These are phyloP conservation scores for Axinella damicornis DNA, from an alignment of 37 sponge, comb jelly and placozoan genomes.

Conservation along the genomic window DNA sequence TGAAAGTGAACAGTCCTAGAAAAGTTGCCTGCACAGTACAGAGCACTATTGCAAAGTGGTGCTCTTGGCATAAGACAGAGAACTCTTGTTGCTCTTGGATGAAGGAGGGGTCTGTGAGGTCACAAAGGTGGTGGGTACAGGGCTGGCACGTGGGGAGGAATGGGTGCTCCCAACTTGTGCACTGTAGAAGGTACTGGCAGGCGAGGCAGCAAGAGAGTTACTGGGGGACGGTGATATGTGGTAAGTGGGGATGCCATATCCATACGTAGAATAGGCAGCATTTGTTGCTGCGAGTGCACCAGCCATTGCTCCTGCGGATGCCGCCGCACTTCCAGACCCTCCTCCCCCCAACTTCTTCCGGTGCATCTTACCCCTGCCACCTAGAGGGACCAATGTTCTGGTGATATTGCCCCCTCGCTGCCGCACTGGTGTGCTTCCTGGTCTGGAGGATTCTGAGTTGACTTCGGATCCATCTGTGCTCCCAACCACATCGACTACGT, in stretches of 20 bases:
- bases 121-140: conserved; percentile 28
- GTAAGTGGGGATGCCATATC: conserved; percentile 14
- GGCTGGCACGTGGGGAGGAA: conserved; percentile 60
- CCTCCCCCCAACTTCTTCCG: conserved; percentile 38
- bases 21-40: not conserved
- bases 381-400: conserved; percentile 43
- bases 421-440: conserved; percentile 26
- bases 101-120: conserved; percentile 25
- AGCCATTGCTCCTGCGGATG: conserved; percentile 80
- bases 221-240: conserved; percentile 12
- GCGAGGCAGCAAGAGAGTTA: not conserved
- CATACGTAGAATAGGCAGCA: conserved; percentile 59
- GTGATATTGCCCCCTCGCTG: conserved; percentile 2
- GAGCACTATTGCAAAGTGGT: not conserved
- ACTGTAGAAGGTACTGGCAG: conserved; percentile 1
- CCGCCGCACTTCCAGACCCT: conserved; percentile 73
- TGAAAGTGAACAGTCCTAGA: too few relatives aligned
- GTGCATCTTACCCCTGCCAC: conserved; percentile 53
- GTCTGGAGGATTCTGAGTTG: conserved; percentile 15
- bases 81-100: not conserved
- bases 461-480: conserved; percentile 39
- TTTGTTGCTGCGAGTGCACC: conserved; percentile 73
- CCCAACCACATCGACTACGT: conserved; percentile 17
- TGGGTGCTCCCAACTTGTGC: conserved; percentile 24
- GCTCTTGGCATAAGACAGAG: not conserved